Percentiles rank a stretch among this genome's conserved stretches.
Evolutionary conservation across 1,140 invertebrate species (phyloP).

Genomic region (Vanessa atalanta): DNA sequence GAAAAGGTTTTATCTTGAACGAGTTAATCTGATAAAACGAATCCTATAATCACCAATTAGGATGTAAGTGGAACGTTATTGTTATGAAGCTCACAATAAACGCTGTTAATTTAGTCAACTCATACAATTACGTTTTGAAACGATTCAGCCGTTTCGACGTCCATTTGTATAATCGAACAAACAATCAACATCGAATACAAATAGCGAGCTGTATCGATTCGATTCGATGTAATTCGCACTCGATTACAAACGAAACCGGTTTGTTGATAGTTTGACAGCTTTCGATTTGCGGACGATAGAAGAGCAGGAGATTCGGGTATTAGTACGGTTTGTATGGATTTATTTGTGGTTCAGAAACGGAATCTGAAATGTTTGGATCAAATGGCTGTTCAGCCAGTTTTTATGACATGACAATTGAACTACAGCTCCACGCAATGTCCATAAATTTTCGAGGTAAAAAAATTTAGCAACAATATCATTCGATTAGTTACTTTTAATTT

Average conservation of each 20-base stretch:
- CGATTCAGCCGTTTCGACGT: not conserved
- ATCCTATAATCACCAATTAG: slow-evolving; percentile 7
- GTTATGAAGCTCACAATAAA: not conserved
- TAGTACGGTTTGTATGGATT: not conserved
- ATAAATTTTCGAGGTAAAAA: too few species aligned
- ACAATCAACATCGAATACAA: slow-evolving; percentile 13
- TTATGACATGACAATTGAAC: too few species aligned
- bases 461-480: too few species aligned
- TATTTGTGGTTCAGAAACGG: not conserved
- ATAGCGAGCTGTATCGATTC: slow-evolving; percentile 12
- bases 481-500: too few species aligned
- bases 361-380: not conserved
- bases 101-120: slow-evolving; percentile 2
- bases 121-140: slow-evolving; percentile 1
- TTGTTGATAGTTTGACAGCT: slow-evolving; percentile 10
- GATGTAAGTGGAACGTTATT: not conserved
- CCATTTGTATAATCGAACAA: slow-evolving; percentile 19
- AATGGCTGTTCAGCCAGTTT: too few species aligned
- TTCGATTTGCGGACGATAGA: not conserved
- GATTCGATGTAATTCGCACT: slow-evolving; percentile 13
- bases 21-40: not conserved
- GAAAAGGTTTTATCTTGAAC: not conserved
- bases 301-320: not conserved
- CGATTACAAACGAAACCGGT: slow-evolving; percentile 11
- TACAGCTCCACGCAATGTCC: too few species aligned